These are phyloP conservation scores for Trimorus sp. DNA, from an alignment of 2,888 invertebrate genomes.

Conservation along the genomic window DNA sequence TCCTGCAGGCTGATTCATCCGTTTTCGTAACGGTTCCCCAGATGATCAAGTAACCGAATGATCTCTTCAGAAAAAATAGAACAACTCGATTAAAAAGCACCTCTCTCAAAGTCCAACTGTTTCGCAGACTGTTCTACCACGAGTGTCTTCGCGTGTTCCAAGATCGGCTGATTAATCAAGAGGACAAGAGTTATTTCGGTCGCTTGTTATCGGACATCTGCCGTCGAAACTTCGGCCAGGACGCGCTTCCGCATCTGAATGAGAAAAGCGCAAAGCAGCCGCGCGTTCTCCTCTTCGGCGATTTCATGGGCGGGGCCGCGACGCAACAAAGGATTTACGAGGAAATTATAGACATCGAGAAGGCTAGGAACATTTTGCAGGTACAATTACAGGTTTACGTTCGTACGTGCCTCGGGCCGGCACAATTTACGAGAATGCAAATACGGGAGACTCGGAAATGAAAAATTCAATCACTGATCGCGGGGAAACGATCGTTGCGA, in stretches of 20 bases:
- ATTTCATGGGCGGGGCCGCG: constrained; percentile 89
- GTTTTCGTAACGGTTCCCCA: constrained; percentile 86
- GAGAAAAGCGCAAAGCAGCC: constrained; percentile 83
- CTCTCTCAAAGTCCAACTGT: neutral
- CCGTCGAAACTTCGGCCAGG: constrained; percentile 84
- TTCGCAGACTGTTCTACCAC: constrained; percentile 90
- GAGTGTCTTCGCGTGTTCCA: constrained; percentile 96
- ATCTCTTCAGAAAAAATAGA: no score
- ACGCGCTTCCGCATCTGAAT: constrained; percentile 84
- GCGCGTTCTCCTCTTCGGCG: constrained; percentile 90
- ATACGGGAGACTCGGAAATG: constrained; percentile 12
- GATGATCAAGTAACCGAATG: constrained; percentile 84
- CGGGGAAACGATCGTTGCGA: constrained; percentile 5
- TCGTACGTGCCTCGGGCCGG: constrained; percentile 12
- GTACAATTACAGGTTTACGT: constrained; percentile 78
- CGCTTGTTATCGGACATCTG: constrained; percentile 87
- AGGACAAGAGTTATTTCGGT: constrained; percentile 92
- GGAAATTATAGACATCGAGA: constrained; percentile 89
- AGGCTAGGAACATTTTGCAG: constrained; percentile 87
- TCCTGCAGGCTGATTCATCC: constrained; percentile 90
- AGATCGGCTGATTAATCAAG: constrained; percentile 91
- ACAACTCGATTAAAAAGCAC: no score
- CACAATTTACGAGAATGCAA: constrained; percentile 36
- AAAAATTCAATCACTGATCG: constrained; percentile 5
- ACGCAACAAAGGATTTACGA: constrained; percentile 90